Evolutionary conservation across 92 coral and sea anemone genomes (phyloP), one percentile per base, ranked within the genome.

Genomic region (Montipora capitata): DNA sequence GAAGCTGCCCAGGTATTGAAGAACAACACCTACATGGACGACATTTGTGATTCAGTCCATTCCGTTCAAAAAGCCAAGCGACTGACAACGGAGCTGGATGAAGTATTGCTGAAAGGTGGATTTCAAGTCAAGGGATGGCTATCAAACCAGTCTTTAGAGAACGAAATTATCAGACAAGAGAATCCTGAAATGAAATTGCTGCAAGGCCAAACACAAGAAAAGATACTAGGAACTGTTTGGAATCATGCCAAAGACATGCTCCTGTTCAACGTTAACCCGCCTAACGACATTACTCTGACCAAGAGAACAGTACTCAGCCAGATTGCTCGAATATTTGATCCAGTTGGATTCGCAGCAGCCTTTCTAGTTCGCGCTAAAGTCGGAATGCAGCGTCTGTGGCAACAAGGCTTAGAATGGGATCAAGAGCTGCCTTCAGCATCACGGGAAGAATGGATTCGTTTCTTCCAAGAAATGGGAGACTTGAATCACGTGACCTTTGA

Each of bases 111-210:
- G 57, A 91, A 80, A 35, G 96, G 94, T 78, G 92, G 93, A 66
- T 93, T 93, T 78, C 85, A 85, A 45, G 92, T 92, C 27, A 92
- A 92, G 72, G 90, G 89, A 20, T 92, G 93, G 95, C 78, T 78
- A 10, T 89, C 96, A 40, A 89, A 89, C 80, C 39, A 44, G 39
- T 6, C 67, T 49, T 52, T 79, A 39, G 76, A 85, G 49, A 17
- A 65, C n/a, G 74, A 63, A 75, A 76, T 67, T 66, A 3, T 14
- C 45, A 56, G 10, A 41, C 64, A 42, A 12, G 91, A 71, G 64
- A 74, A 72, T 20, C 41, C 62, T 2, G 27, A 68, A 40, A 63
- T 48, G 71, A 77, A 68, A 51, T 17, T 83, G 27, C 42, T 77
- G 52, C 77, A 45, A 74, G 85, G 85, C 11, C 20, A 5, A 49